Evolutionary conservation across 2,113 vertebrate genomes (phyloP).

Genomic region (Centropristis striata): DNA sequence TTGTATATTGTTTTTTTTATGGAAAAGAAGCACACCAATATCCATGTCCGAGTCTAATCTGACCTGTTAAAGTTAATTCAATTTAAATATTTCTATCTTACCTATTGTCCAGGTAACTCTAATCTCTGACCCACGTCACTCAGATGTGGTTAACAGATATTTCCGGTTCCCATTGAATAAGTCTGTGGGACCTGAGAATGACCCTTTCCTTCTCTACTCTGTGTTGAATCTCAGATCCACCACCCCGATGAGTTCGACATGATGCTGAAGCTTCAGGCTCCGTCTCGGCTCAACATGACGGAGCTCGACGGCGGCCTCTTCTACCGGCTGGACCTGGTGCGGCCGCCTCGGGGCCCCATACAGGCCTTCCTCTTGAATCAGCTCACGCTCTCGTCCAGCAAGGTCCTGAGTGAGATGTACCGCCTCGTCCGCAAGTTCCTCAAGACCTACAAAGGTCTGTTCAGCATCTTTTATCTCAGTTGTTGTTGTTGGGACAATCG

Average conservation of each 20-base stretch:
- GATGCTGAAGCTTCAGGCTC: slow-evolving; percentile 74
- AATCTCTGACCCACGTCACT: no score
- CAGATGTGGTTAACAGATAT: no score
- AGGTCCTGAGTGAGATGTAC: slow-evolving; percentile 71
- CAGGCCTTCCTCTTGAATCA: slow-evolving; percentile 75
- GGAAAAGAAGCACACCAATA: no score
- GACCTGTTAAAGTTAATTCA: no score
- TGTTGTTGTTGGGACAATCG: neutral
- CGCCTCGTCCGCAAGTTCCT: slow-evolving; percentile 75
- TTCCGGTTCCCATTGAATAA: no score
- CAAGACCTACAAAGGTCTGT: slow-evolving; percentile 71
- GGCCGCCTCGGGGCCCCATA: slow-evolving; percentile 42
- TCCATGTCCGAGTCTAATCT: no score
- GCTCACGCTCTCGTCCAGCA: slow-evolving; percentile 70
- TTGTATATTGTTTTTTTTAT: no score
- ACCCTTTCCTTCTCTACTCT: neutral
- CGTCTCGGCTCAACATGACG: slow-evolving; percentile 16
- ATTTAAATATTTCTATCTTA: no score
- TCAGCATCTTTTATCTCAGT: neutral
- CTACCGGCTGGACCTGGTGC: slow-evolving; percentile 62
- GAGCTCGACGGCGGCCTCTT: slow-evolving; percentile 74
- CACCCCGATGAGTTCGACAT: slow-evolving; percentile 81
- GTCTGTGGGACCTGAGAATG: no score
- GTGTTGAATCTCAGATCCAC: slow-evolving; percentile 65
- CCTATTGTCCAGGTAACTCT: no score